These are phyloP conservation scores for Eurois occulta DNA, from an alignment of 2,888 invertebrate species.

Conservation along the genomic window DNA sequence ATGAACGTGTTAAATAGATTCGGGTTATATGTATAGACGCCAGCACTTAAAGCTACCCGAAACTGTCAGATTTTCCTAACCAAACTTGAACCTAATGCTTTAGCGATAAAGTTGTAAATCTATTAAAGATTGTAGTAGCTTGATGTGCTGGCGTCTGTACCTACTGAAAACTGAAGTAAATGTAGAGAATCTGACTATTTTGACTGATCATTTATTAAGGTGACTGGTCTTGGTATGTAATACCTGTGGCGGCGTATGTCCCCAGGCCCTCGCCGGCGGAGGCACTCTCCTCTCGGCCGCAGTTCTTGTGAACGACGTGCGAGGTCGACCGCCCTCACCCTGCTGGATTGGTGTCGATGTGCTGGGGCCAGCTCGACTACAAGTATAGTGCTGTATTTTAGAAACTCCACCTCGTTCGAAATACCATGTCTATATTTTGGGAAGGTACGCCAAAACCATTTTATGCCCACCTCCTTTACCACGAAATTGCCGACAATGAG, in stretches of 20 bases:
- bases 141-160: too few relatives aligned
- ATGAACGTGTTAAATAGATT: too few relatives aligned
- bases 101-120: too few relatives aligned
- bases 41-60: too few relatives aligned
- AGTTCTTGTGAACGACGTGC: constrained; percentile 76
- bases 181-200: background rate
- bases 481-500: background rate
- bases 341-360: constrained; percentile 37
- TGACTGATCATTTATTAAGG: background rate
- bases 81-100: too few relatives aligned
- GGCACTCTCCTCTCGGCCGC: constrained; percentile 72
- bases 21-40: too few relatives aligned
- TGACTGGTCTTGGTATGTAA: background rate
- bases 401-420: background rate
- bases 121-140: too few relatives aligned
- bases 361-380: constrained; percentile 56
- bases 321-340: constrained; percentile 72
- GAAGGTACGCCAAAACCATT: background rate
- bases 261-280: constrained; percentile 83
- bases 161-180: background rate
- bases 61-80: too few relatives aligned
- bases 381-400: background rate
- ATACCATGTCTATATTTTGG: background rate
- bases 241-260: constrained; percentile 78
- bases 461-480: background rate